phyloP scores from a whole-genome alignment of 1,140 invertebrate genomes.

The Megalonaias nervosa region DNA sequence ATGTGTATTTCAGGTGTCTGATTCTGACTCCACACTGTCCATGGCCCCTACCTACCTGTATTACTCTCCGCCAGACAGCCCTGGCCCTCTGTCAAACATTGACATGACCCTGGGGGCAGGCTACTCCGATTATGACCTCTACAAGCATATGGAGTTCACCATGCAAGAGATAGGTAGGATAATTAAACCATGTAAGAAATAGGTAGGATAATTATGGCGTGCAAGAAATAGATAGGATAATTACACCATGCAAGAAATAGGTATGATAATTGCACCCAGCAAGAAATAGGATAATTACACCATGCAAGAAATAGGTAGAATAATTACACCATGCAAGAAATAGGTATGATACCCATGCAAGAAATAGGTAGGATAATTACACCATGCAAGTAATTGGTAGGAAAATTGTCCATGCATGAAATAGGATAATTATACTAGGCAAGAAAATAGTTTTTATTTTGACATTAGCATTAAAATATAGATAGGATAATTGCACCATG shows the following conservation, averaged over 20 bases:
- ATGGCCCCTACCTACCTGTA: conserved; percentile 66
- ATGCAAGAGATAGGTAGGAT: conserved; percentile 41
- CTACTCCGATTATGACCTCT: conserved; percentile 60
- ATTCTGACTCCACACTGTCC: conserved; percentile 51
- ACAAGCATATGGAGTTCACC: conserved; percentile 57
- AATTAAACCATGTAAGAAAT: conserved; percentile 6
- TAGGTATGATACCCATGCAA: too few relatives aligned
- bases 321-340: conserved; percentile 13
- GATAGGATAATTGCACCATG: too few relatives aligned
- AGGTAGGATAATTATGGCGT: neutral
- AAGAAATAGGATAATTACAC: too few relatives aligned
- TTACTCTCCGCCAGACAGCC: conserved; percentile 57
- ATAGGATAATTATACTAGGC: too few relatives aligned
- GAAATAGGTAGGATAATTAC: too few relatives aligned
- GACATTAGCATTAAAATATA: too few relatives aligned
- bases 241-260: conserved; percentile 33
- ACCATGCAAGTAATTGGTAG: too few relatives aligned
- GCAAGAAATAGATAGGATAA: conserved; percentile 36
- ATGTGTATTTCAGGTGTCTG: conserved; percentile 43
- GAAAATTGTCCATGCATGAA: too few relatives aligned
- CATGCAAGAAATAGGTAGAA: conserved; percentile 41
- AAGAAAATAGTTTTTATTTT: too few relatives aligned
- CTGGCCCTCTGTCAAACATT: conserved; percentile 51
- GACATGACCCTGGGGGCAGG: conserved; percentile 59
- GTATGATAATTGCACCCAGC: conserved; percentile 22